Evolutionary conservation across 2,888 invertebrate genomes (phyloP), one percentile per base, ranked within the genome.

Genomic region (Lasioglossum pauxillum): DNA sequence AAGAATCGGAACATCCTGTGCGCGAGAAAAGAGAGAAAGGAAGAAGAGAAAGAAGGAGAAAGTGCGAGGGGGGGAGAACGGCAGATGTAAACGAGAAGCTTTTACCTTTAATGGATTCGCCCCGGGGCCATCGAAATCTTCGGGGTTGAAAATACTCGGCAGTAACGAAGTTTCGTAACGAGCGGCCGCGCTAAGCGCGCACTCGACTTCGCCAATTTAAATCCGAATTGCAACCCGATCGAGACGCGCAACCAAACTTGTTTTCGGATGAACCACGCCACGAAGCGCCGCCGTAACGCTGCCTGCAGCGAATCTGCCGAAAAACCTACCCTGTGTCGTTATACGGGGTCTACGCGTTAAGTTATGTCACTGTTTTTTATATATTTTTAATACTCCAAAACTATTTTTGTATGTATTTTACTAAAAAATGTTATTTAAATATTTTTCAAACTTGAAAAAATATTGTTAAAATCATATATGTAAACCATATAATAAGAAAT

Each of bases 81-180:
- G 89, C 83, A 86, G 88, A 86, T 81, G 90, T 86, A 90, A 89
- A 89, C 89, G 91, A 85, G 92, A 87, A 92, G 90, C 90, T 90
- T 90, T 90, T 90, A 88, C 89, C 90, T 90, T 90, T 90, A 90
- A 90, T 90, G 88, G 90, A 90, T 90, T 91, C 86, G 88, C 86
- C 90, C 89, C 84, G 86, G 83, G 87, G 89, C 86, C 82, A 88
- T 87, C 88, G 88, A 89, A 88, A 91, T 90, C 89, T 90, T 90
- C 89, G 86, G 88, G 91, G 86, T 89, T 89, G 90, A 90, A 91
- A 91, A 91, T 91, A 91, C 89, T 84, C 89, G 86, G 77, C 83
- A 84, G 90, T 90, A 90, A 90, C 90, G 86, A 90, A 91, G 88
- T 91, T 90, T 90, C 87, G 88, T 91, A 88, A 91, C 90, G 90